A percentile compares a stretch with the other conserved stretches of the same genome.
Evolutionary conservation across 2,113 vertebrate genomes (phyloP).

Genomic region (Ardeotis arabs): DNA sequence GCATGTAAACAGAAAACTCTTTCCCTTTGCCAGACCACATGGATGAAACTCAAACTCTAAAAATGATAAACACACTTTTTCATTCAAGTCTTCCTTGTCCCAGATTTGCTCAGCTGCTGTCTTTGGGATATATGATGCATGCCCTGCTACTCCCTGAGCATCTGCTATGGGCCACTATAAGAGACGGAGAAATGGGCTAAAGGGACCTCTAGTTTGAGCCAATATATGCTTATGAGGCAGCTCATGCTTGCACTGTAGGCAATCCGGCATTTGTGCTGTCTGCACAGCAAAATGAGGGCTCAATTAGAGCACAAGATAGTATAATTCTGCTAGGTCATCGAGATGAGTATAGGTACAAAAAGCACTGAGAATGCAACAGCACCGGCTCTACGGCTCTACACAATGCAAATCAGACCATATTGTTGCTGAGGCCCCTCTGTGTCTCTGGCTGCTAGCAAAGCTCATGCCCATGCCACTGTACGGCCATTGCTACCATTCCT

Average conservation of each 20-base stretch:
- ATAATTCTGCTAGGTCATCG: not conserved
- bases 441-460: not conserved
- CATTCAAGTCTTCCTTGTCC: not conserved
- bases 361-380: not conserved
- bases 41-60: not conserved
- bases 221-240: not conserved
- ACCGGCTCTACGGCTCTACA: not conserved
- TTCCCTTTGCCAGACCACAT: not conserved
- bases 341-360: not conserved
- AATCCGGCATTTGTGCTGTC: not conserved
- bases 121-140: conserved; percentile 21
- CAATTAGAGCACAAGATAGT: not conserved
- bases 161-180: not conserved
- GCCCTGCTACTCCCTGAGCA: conserved; percentile 23
- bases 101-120: conserved; percentile 37
- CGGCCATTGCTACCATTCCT: not conserved
- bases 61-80: not conserved
- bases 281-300: not conserved
- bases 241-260: not conserved
- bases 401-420: not conserved
- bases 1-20: not conserved
- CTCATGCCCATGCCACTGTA: not conserved
- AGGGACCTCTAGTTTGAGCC: not conserved
- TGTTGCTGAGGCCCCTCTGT: not conserved
- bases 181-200: not conserved